phyloP scores from a whole-genome alignment of 1,140 invertebrate genomes.

The Microplitis mediator region DNA sequence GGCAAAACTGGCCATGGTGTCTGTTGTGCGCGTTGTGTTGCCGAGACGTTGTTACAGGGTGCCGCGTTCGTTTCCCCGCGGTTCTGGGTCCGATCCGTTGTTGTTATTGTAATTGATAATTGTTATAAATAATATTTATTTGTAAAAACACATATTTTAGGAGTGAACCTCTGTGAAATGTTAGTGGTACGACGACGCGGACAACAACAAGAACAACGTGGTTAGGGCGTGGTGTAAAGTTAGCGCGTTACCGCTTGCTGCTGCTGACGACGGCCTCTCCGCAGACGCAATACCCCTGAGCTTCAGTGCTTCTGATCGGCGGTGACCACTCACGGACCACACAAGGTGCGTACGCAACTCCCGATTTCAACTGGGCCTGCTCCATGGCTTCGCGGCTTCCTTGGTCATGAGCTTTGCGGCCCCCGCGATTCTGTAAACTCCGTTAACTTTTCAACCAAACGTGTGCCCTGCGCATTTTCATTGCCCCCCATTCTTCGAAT shows the following conservation, averaged over 20 bases:
- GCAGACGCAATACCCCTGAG: constrained; percentile 38
- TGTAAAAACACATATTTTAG: too few species aligned
- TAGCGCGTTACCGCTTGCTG: constrained; percentile 26
- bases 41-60: neutral
- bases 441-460: constrained; percentile 38
- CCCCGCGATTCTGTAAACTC: constrained; percentile 36
- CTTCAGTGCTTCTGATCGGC: constrained; percentile 20
- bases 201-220: neutral
- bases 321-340: constrained; percentile 65
- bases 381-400: constrained; percentile 56
- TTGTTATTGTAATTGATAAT: neutral
- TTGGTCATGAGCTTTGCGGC: constrained; percentile 49
- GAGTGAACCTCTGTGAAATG: too few species aligned
- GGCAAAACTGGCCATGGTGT: constrained; percentile 24
- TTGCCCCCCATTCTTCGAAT: constrained; percentile 46
- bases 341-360: constrained; percentile 89
- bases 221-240: constrained; percentile 44
- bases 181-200: too few species aligned
- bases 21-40: constrained; percentile 42
- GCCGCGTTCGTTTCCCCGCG: neutral
- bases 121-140: neutral
- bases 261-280: constrained; percentile 34
- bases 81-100: neutral
- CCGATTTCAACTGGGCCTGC: constrained; percentile 83
- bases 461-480: constrained; percentile 52